phyloP scores from a whole-genome alignment of 2,797 vertebrate species.

The Scleropages formosus region DNA sequence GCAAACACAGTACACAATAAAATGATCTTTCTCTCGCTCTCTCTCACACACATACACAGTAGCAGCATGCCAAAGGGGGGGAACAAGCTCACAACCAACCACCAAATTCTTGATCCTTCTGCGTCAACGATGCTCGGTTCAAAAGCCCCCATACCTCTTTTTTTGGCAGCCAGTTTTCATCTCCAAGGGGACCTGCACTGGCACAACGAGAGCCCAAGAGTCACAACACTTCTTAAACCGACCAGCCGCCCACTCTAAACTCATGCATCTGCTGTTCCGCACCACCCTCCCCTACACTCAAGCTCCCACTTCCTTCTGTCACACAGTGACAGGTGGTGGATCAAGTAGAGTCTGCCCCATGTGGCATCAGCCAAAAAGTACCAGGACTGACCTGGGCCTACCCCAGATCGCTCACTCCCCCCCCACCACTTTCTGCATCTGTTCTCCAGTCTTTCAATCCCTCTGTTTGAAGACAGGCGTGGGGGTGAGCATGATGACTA shows the following conservation, averaged over 20 bases:
- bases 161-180: neutral
- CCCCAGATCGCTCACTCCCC: slow-evolving; percentile 38
- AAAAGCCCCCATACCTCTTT: neutral
- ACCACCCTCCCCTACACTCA: neutral
- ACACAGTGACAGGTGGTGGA: slow-evolving; percentile 28
- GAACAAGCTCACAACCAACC: neutral
- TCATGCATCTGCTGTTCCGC: neutral
- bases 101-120: neutral
- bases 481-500: slow-evolving; percentile 34
- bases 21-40: no score
- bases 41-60: neutral
- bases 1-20: neutral
- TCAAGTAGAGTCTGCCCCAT: neutral
- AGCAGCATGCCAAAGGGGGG: neutral
- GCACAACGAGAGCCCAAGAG: slow-evolving; percentile 13
- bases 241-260: neutral
- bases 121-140: neutral
- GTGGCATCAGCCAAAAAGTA: slow-evolving; percentile 22
- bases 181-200: slow-evolving; percentile 20
- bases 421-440: slow-evolving; percentile 55
- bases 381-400: slow-evolving; percentile 43
- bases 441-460: slow-evolving; percentile 51
- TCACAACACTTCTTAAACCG: neutral
- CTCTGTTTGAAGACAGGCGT: slow-evolving; percentile 69
- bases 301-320: neutral